Evolutionary conservation across 2,888 invertebrate species (phyloP), one percentile per base, ranked within the genome.

Genomic region (Patella caerulea): DNA sequence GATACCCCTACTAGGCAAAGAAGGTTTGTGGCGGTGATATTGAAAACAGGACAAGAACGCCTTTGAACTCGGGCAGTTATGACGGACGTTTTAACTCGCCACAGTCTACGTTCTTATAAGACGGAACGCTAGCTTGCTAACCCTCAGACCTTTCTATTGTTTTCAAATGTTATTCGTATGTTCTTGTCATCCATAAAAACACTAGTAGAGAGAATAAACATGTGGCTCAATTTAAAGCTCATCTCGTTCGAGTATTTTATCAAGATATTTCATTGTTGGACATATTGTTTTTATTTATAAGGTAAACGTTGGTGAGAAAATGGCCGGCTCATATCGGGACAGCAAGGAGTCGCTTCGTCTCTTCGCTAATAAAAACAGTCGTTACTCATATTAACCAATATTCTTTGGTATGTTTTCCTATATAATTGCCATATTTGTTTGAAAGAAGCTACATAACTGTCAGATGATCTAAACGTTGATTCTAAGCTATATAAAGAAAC

Each of bases 101-200:
- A 53, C 65, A 34, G 53, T 73, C 65, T n/a, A 73, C 72, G 65
- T 76, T 53, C 55, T 55, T 34, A 45, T 45, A 53, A 53, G 15
- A 56, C 65, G 29, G 17, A 34, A 65, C 55, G 45, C 29, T 73
- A 69, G 73, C 72, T 72, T 24, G 76, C 59, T 34, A 59, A 76
- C 72, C 76, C 73, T 73, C 54, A 65, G 65, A 52, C 73, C 59
- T 45, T 73, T 55, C 76, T 72, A 76, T 76, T 76, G 76, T 76
- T 76, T 76, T 76, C 76, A 73, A 54, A 53, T 73, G 73, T 55
- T 45, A 53, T 45, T n/a, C 55, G 73, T 76, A 69, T 76, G 76
- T 69, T 69, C 73, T 76, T 69, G 69, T 76, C 76, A 76, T 69
- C 65, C 65, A 73, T 72, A 69, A 65, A 76, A 76, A 76, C 73